phyloP scores from a whole-genome alignment of 2,888 invertebrate genomes.

The Dryomyza anilis region DNA sequence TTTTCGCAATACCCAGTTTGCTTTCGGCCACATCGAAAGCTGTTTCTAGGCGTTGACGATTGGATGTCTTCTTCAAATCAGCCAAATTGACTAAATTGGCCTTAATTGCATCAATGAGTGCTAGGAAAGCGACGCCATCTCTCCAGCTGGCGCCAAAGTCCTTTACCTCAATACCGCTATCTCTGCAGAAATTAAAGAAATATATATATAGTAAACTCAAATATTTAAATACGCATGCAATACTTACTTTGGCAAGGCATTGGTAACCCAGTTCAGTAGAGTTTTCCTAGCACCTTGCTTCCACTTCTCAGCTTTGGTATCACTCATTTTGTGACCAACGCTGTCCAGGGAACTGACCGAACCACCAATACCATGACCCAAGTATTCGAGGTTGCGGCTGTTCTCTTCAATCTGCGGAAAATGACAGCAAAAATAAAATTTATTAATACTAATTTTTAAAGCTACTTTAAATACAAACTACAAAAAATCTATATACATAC shows the following conservation, averaged over 20 bases:
- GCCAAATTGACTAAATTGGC: slow-evolving; percentile 90
- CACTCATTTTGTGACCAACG: slow-evolving; percentile 67
- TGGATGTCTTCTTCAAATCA: slow-evolving; percentile 77
- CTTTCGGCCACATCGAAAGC: slow-evolving; percentile 93
- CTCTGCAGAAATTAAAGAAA: slow-evolving; percentile 64
- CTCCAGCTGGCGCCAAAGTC: slow-evolving; percentile 97
- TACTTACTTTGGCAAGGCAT: slow-evolving; percentile 80
- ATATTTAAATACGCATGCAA: neutral
- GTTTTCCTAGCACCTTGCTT: slow-evolving; percentile 91
- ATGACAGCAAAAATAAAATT: neutral
- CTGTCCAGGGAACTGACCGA: slow-evolving; percentile 84
- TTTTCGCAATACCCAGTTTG: slow-evolving; percentile 87
- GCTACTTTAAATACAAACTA: neutral
- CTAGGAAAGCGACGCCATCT: slow-evolving; percentile 93
- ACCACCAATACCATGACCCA: slow-evolving; percentile 78
- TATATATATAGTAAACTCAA: neutral
- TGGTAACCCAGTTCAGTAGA: slow-evolving; percentile 91
- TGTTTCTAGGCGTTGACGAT: slow-evolving; percentile 83
- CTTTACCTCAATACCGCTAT: slow-evolving; percentile 83
- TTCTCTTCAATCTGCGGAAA: slow-evolving; percentile 87
- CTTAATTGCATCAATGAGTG: slow-evolving; percentile 92
- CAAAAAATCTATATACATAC: neutral
- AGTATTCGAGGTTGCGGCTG: slow-evolving; percentile 84
- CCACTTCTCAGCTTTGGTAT: slow-evolving; percentile 71
- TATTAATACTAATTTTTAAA: neutral